A percentile compares a stretch with the other conserved stretches of the same genome.
These are phyloP conservation scores for Heteropelma amictum DNA, from an alignment of 2,888 invertebrate genomes.

Conservation along the genomic window DNA sequence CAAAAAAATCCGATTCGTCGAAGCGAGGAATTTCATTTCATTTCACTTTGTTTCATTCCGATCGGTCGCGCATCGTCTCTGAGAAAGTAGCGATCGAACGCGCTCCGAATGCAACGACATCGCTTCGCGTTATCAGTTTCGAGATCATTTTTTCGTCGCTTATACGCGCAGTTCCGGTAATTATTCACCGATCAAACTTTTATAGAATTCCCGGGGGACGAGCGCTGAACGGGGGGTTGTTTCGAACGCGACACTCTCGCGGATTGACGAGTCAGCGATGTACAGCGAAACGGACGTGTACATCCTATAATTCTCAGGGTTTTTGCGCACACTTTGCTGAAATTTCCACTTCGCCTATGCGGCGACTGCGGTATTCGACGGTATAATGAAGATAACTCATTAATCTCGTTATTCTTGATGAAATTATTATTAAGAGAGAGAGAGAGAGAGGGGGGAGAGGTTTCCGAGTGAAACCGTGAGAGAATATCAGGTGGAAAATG, in stretches of 20 bases:
- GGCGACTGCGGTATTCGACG: background rate
- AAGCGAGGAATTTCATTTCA: no score
- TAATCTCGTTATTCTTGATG: conserved; percentile 41
- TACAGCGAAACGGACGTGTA: background rate
- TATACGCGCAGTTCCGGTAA: no score
- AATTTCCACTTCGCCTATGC: background rate
- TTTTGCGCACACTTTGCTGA: conserved; percentile 4
- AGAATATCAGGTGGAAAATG: background rate
- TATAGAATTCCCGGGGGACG: no score
- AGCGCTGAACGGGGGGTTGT: background rate
- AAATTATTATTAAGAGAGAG: conserved; percentile 22
- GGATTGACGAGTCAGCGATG: conserved; percentile 6
- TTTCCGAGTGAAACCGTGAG: background rate
- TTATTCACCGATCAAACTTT: no score
- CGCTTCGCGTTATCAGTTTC: no score
- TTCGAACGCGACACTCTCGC: background rate
- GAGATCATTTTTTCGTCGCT: no score
- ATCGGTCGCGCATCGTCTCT: no score
- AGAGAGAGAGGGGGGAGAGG: background rate
- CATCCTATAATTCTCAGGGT: conserved; percentile 8
- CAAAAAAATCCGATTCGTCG: no score
- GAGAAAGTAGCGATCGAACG: no score
- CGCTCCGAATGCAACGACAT: no score
- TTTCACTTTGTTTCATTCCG: no score
- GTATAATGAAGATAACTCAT: conserved; percentile 41